These are phyloP conservation scores for Drosophila lini DNA, from an alignment of 1,140 invertebrate species.

Conservation along the genomic window DNA sequence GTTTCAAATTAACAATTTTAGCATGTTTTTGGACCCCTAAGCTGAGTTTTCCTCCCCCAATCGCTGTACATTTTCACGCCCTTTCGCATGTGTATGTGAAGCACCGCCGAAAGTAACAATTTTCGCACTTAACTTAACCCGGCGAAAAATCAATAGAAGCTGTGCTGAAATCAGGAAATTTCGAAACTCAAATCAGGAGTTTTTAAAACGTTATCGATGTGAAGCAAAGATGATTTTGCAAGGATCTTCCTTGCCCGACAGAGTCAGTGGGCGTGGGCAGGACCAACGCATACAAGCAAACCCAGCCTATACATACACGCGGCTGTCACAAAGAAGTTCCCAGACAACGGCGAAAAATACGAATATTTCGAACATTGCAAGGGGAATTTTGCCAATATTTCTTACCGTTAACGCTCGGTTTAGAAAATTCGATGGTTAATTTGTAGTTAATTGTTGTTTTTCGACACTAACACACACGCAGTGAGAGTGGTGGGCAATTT, in stretches of 20 bases:
- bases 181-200: background rate
- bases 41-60: background rate
- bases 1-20: background rate
- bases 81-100: conserved; percentile 47
- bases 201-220: background rate
- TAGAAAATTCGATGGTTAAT: conserved; percentile 13
- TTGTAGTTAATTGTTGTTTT: conserved; percentile 39
- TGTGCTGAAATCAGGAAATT: conserved; percentile 12
- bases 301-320: conserved; percentile 41
- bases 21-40: background rate
- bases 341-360: conserved; percentile 42
- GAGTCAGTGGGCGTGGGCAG: conserved; percentile 48
- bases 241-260: background rate
- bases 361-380: conserved; percentile 9
- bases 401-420: conserved; percentile 21
- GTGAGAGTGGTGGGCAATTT: conserved; percentile 59
- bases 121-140: conserved; percentile 50
- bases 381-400: conserved; percentile 9
- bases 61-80: conserved; percentile 44
- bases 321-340: conserved; percentile 48
- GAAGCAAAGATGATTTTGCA: background rate
- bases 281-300: conserved; percentile 34
- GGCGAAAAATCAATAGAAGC: conserved; percentile 71
- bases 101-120: conserved; percentile 54
- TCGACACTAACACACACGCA: conserved; percentile 38